phyloP scores from a whole-genome alignment of 2,797 vertebrate genomes.

The Micropoecilia bifurca region DNA sequence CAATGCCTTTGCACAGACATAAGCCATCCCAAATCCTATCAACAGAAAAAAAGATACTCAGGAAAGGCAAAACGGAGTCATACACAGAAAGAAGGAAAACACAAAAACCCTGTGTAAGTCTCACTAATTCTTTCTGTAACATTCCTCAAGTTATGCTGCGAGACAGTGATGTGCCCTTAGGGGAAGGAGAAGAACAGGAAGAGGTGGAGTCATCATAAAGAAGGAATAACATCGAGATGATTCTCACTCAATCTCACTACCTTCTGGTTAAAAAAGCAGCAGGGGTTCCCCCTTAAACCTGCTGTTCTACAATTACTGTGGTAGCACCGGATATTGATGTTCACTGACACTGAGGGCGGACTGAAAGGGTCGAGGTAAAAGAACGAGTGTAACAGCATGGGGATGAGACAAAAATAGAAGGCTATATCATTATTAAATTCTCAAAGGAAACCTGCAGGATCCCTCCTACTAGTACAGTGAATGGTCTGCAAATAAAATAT shows the following conservation, averaged over 20 bases:
- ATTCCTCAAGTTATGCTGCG: conserved; percentile 59
- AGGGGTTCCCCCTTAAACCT: conserved; percentile 58
- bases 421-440: conserved; percentile 42
- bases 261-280: conserved; percentile 52
- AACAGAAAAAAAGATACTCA: conserved; percentile 48
- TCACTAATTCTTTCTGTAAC: conserved; percentile 67
- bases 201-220: conserved; percentile 37
- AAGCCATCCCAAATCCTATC: conserved; percentile 69
- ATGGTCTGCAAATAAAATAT: conserved; percentile 9
- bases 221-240: conserved; percentile 54
- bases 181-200: conserved; percentile 23
- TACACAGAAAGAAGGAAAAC: conserved; percentile 60
- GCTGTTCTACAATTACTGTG: conserved; percentile 70
- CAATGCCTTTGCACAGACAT: conserved; percentile 55
- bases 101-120: conserved; percentile 64
- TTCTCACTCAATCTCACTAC: conserved; percentile 25
- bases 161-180: conserved; percentile 57
- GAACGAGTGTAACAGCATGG: not conserved
- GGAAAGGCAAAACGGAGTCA: conserved; percentile 58
- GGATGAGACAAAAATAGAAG: conserved; percentile 18
- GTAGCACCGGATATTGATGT: conserved; percentile 66
- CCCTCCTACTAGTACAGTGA: conserved; percentile 16
- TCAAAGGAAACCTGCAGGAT: conserved; percentile 19
- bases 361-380: conserved; percentile 41
- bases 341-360: conserved; percentile 35